These are phyloP conservation scores for Cordylochernes scorpioides DNA, from an alignment of 2,888 invertebrate species.

Conservation along the genomic window DNA sequence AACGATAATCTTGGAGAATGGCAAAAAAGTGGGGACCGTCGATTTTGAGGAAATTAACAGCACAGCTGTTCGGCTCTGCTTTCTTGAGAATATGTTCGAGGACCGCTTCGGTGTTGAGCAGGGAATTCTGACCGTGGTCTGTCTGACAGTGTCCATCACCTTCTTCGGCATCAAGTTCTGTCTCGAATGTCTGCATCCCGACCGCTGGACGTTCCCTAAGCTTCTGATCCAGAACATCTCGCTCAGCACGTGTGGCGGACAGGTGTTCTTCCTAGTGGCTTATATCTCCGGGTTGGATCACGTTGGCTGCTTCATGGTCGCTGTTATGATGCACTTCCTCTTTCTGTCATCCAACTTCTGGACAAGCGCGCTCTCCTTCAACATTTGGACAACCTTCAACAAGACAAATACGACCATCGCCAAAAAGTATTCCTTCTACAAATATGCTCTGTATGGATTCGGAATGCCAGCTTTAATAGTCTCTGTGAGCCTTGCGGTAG, in stretches of 20 bases:
- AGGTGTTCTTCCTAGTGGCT: slow-evolving; percentile 16
- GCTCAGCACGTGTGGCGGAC: slow-evolving; percentile 17
- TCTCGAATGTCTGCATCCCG: slow-evolving; percentile 15
- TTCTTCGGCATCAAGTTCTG: slow-evolving; percentile 15
- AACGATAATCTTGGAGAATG: too few species aligned
- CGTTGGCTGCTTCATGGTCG: slow-evolving; percentile 13
- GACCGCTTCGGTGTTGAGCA: slow-evolving; percentile 1
- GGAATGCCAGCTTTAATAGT: slow-evolving; percentile 1
- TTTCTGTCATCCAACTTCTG: slow-evolving; percentile 19
- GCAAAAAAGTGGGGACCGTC: too few species aligned
- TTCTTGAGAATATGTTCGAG: too few species aligned
- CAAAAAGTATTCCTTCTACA: neutral
- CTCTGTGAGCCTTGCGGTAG: neutral
- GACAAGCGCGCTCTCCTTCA: slow-evolving; percentile 20
- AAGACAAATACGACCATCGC: too few species aligned
- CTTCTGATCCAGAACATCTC: slow-evolving; percentile 17
- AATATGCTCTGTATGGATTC: slow-evolving; percentile 7
- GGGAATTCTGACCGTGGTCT: slow-evolving; percentile 14
- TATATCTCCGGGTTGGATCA: slow-evolving; percentile 3
- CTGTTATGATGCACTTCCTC: slow-evolving; percentile 17
- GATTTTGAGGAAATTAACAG: too few species aligned
- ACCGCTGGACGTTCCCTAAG: slow-evolving; percentile 17
- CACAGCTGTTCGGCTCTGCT: too few species aligned
- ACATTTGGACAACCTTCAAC: slow-evolving; percentile 19
- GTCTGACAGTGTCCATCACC: slow-evolving; percentile 16